Evolutionary conservation across 2,888 invertebrate genomes (phyloP).

Genomic region (Tetheella fluctuosa): DNA sequence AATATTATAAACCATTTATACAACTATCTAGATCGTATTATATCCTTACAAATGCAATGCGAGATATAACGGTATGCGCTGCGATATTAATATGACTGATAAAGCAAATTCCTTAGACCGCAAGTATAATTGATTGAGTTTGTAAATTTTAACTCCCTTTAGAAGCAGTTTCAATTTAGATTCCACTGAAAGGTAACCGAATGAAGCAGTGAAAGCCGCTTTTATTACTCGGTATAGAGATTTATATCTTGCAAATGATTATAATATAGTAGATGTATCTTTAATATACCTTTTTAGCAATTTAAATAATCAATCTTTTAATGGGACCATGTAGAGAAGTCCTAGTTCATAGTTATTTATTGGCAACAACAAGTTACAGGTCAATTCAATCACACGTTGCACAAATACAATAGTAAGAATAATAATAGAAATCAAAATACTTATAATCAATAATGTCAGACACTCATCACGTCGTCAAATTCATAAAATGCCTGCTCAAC

Average conservation of each 20-base stretch:
- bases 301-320: too few species aligned
- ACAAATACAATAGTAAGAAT: too few species aligned
- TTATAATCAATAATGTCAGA: too few species aligned
- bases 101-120: neutral
- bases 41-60: conserved; percentile 34
- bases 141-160: neutral
- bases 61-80: conserved; percentile 30
- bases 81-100: conserved; percentile 28
- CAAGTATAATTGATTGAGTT: neutral
- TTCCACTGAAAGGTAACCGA: neutral
- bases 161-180: neutral
- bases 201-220: neutral
- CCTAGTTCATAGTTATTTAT: too few species aligned
- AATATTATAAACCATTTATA: too few species aligned
- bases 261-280: neutral
- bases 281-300: neutral
- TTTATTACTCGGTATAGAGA: neutral
- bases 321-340: too few species aligned
- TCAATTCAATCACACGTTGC: too few species aligned
- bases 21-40: neutral
- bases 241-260: neutral
- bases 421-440: too few species aligned
- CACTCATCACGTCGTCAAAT: too few species aligned
- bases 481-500: too few species aligned
- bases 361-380: too few species aligned